Evolutionary conservation across 2,888 invertebrate species (phyloP).

Genomic region (Stenolophus ochropezus): DNA sequence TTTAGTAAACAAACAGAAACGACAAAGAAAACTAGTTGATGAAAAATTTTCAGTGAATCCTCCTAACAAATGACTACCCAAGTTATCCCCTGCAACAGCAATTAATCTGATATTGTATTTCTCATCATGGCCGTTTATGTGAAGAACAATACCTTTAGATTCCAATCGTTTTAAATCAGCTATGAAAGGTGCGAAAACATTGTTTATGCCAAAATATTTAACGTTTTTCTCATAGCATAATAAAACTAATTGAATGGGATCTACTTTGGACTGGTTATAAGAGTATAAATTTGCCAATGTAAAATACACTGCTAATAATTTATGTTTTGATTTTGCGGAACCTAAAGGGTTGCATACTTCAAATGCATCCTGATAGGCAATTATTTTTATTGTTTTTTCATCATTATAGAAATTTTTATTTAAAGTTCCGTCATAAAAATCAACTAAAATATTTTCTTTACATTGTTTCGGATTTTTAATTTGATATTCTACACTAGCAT

Average conservation of each 20-base stretch:
- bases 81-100: constrained; percentile 61
- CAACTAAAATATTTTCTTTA: not conserved
- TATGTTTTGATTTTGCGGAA: constrained; percentile 63
- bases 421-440: not conserved
- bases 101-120: constrained; percentile 45
- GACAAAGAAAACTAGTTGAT: constrained; percentile 57
- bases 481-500: constrained; percentile 15
- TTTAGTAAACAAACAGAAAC: constrained; percentile 53
- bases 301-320: constrained; percentile 63
- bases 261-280: constrained; percentile 61
- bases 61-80: constrained; percentile 62
- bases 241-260: constrained; percentile 62
- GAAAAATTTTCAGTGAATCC: constrained; percentile 62
- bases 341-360: constrained; percentile 64
- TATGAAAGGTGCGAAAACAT: constrained; percentile 60
- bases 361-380: constrained; percentile 64
- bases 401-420: not conserved
- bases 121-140: not conserved
- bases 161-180: constrained; percentile 61
- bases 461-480: not conserved
- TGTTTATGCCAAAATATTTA: constrained; percentile 61
- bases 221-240: constrained; percentile 62
- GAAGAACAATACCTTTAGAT: constrained; percentile 57
- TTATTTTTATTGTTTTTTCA: constrained; percentile 54
- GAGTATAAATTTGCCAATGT: constrained; percentile 62